A percentile compares a stretch with the other conserved stretches of the same genome.
These are phyloP conservation scores for Allacma fusca DNA, from an alignment of 2,888 invertebrate genomes.

Conservation along the genomic window DNA sequence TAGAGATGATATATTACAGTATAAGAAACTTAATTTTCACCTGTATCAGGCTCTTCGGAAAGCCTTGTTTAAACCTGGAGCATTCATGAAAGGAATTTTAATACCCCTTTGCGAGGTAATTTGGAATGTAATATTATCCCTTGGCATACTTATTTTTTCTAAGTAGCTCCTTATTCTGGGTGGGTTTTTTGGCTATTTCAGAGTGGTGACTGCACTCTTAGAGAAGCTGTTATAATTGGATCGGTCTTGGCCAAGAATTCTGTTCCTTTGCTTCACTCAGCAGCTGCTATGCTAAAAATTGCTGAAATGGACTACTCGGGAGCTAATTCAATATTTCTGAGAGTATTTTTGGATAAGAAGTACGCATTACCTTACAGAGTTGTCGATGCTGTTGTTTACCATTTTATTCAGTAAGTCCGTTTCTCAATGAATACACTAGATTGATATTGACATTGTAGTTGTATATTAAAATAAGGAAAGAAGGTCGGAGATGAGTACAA, in stretches of 20 bases:
- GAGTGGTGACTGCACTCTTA: slow-evolving; percentile 90
- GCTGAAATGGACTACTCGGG: slow-evolving; percentile 98
- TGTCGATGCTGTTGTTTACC: slow-evolving; percentile 92
- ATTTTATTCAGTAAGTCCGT: slow-evolving; percentile 85
- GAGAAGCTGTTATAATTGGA: slow-evolving; percentile 95
- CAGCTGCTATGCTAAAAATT: slow-evolving; percentile 92
- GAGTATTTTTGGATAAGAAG: slow-evolving; percentile 95
- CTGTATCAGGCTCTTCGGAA: slow-evolving; percentile 93
- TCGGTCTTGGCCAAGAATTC: slow-evolving; percentile 90
- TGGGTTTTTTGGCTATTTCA: too few species aligned
- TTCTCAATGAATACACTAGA: neutral
- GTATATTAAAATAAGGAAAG: too few species aligned
- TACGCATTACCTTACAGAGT: slow-evolving; percentile 96
- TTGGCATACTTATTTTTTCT: too few species aligned
- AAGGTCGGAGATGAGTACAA: too few species aligned
- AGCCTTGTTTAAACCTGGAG: slow-evolving; percentile 94
- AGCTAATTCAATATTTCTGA: slow-evolving; percentile 92
- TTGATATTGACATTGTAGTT: neutral
- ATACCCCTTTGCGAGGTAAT: slow-evolving; percentile 72
- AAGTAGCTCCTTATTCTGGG: too few species aligned
- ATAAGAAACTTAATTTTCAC: slow-evolving; percentile 94
- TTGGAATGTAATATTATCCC: neutral
- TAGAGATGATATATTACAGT: slow-evolving; percentile 94
- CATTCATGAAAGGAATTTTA: slow-evolving; percentile 92
- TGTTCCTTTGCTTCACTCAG: slow-evolving; percentile 93